These are phyloP conservation scores for Agrypnus murinus DNA, from an alignment of 2,888 invertebrate genomes.

Conservation along the genomic window DNA sequence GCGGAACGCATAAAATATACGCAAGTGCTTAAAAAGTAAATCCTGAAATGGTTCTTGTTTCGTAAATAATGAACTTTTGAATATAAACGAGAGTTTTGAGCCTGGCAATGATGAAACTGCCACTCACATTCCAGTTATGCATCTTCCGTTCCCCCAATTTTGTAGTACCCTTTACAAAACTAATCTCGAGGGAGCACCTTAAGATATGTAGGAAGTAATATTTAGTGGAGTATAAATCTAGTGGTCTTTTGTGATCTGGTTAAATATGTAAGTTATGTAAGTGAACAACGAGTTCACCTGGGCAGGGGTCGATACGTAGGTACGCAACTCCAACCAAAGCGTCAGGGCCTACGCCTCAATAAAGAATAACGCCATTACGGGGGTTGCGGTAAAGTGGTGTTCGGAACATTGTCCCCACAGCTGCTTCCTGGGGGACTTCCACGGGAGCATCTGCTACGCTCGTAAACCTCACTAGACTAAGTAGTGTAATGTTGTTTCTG, in stretches of 20 bases:
- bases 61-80: slow-evolving; percentile 30
- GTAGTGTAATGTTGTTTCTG: slow-evolving; percentile 48
- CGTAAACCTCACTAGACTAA: slow-evolving; percentile 56
- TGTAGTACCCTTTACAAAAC: slow-evolving; percentile 24
- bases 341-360: slow-evolving; percentile 53
- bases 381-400: slow-evolving; percentile 53
- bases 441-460: slow-evolving; percentile 57
- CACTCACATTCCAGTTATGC: slow-evolving; percentile 30
- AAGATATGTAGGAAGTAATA: slow-evolving; percentile 45
- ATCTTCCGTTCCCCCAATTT: slow-evolving; percentile 19
- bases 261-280: slow-evolving; percentile 54
- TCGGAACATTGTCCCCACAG: slow-evolving; percentile 51
- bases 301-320: slow-evolving; percentile 55
- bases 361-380: slow-evolving; percentile 56
- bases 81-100: slow-evolving; percentile 25
- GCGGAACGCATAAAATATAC: not conserved
- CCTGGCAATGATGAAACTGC: slow-evolving; percentile 27
- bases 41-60: slow-evolving; percentile 20
- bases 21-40: slow-evolving; percentile 13
- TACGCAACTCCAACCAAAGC: slow-evolving; percentile 40
- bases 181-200: slow-evolving; percentile 24
- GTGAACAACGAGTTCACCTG: slow-evolving; percentile 54
- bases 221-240: slow-evolving; percentile 44
- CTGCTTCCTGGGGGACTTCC: slow-evolving; percentile 54
- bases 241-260: slow-evolving; percentile 48